Evolutionary conservation across 2,888 invertebrate genomes (phyloP).

Genomic region (Cyclophora albipunctata): DNA sequence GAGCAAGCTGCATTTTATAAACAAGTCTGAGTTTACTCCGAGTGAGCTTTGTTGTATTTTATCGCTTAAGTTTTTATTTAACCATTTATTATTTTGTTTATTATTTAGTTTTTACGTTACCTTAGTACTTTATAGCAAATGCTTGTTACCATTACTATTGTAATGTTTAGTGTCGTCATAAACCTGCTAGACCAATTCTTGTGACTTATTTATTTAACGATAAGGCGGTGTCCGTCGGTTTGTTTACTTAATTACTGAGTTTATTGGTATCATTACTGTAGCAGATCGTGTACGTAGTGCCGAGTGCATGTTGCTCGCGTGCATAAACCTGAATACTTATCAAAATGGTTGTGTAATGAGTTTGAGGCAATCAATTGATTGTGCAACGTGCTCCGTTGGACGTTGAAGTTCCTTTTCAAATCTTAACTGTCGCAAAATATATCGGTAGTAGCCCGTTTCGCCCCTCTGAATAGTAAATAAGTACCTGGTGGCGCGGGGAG

Average conservation of each 20-base stretch:
- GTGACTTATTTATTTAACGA: conserved; percentile 11
- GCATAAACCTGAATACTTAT: conserved; percentile 36
- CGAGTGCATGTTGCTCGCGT: conserved; percentile 26
- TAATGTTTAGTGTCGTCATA: conserved; percentile 3
- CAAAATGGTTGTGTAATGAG: conserved; percentile 37
- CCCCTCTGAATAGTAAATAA: conserved; percentile 70
- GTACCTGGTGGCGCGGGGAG: conserved; percentile 40
- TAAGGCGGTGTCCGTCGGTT: conserved; percentile 6
- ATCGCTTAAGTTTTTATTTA: conserved; percentile 44
- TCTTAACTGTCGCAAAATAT: conserved; percentile 72
- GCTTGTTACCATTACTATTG: conserved; percentile 60
- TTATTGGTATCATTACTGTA: conserved; percentile 19
- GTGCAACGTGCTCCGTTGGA: conserved; percentile 44
- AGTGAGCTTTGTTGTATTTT: conserved; percentile 45
- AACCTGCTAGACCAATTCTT: conserved; percentile 8
- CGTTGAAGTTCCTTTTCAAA: conserved; percentile 51
- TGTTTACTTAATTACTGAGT: conserved; percentile 16
- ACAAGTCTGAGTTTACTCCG: conserved; percentile 50
- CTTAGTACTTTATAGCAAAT: conserved; percentile 53
- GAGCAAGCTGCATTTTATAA: conserved; percentile 50
- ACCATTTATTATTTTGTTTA: conserved; percentile 35
- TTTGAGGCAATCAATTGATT: conserved; percentile 32
- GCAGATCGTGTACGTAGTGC: conserved; percentile 10
- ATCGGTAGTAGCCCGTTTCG: conserved; percentile 61
- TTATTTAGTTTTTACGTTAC: conserved; percentile 39